Evolutionary conservation across 2,113 vertebrate genomes (phyloP).

Genomic region (Pseudolaguvia tuberculata): DNA sequence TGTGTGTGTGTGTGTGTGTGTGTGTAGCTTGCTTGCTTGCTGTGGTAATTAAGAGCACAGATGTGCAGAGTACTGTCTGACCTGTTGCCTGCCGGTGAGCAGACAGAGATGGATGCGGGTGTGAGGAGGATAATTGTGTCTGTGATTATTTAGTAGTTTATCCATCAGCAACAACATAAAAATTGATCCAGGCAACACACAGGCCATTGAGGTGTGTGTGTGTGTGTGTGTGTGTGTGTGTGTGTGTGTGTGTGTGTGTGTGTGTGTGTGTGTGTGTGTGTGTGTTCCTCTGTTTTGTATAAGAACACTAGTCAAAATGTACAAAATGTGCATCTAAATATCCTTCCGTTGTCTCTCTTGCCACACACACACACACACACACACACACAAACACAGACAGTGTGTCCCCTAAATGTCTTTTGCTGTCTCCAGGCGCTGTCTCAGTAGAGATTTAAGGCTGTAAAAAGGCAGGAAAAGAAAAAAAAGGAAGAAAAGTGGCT

Average conservation of each 20-base stretch:
- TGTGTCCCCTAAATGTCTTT: conserved; percentile 47
- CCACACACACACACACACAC: conserved; percentile 30
- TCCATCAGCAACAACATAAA: conserved; percentile 49
- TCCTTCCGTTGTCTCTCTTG: no score
- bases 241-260: no score
- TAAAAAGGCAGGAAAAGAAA: not conserved
- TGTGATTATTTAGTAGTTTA: conserved; percentile 51
- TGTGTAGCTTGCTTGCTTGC: no score
- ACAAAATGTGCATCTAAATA: no score
- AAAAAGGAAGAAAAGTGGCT: not conserved
- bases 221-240: conserved; percentile 3
- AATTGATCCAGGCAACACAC: conserved; percentile 39
- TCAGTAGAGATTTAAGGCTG: conserved; percentile 37
- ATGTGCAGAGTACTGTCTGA: conserved; percentile 25
- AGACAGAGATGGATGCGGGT: conserved; percentile 35
- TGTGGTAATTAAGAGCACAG: conserved; percentile 42
- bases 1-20: conserved; percentile 3
- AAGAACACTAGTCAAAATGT: no score
- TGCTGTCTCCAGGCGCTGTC: conserved; percentile 27
- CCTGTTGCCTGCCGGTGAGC: conserved; percentile 41
- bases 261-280: no score
- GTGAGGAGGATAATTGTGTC: conserved; percentile 38
- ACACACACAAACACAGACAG: not conserved
- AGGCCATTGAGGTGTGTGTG: not conserved
- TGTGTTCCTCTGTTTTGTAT: no score